Base-by-base conservation (phyloP, 2,797 vertebrate genomes). In the Enteromius treurensis region DNA sequence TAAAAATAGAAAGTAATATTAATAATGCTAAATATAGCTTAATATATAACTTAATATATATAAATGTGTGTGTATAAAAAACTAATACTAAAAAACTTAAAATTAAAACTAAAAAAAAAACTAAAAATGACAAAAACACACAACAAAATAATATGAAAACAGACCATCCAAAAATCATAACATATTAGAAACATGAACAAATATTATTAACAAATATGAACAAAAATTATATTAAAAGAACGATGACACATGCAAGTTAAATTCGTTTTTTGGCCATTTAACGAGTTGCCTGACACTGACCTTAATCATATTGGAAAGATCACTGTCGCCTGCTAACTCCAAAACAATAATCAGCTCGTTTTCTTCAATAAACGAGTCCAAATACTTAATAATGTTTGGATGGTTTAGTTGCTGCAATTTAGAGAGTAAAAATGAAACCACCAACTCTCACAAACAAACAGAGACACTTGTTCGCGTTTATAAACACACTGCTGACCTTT, bases 231-330 rank as follows among this genome's bases (percentile, higher is more conserved):
- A 49, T 49, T 49, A 19, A 51, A 51, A 51, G 2, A 51, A 51
- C 49, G 19, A 1, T 51, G 49, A 51, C 49, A 51, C 49, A 19
- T 51, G 47, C 47, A 17, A 5, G 7, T 42, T 42, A 2, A 42
- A 42, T 45, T 11, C 11, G 9, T 45, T 45, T 45, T 45, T 55
- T 40, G 6, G 2, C 1, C 51, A 1, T 76, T 58, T 40, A 60
- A 77, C 0, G 1, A 42, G 32, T 60, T 1, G 1, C 19, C 1
- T 26, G 21, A 58, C 14, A 32, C 94, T 92, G 62, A 98, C 97
- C 96, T 96, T 97, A 88, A 97, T 98, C 97, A 98, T 98, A 91
- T 97, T 97, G 0, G 97, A 98, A 84, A 98, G 95, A 88, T 98
- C 97, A 2, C 97, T 96, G 0, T 96, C 97, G 0, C 97, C 97